Evolutionary conservation across 2,888 invertebrate genomes (phyloP).

Genomic region (Cartodere bifasciata): DNA sequence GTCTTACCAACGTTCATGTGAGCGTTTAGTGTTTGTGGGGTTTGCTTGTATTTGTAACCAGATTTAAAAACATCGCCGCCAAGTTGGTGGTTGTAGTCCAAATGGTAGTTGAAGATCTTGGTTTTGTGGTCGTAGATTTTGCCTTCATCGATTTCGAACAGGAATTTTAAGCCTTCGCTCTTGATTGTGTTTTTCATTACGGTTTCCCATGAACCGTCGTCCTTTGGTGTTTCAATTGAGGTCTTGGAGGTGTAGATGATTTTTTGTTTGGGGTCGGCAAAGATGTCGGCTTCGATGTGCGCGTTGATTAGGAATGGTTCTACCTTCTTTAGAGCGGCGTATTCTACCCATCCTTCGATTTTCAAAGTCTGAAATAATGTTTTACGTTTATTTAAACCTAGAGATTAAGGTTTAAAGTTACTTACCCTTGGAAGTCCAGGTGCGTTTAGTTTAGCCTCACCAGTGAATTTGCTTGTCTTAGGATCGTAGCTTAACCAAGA

Average conservation of each 20-base stretch:
- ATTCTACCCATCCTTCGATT: too few species aligned
- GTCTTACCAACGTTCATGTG: slow-evolving; percentile 35
- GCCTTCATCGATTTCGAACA: slow-evolving; percentile 20
- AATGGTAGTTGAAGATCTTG: slow-evolving; percentile 15
- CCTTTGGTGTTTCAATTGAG: slow-evolving; percentile 10
- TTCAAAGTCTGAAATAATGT: too few species aligned
- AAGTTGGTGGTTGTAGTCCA: slow-evolving; percentile 16
- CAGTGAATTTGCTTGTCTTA: slow-evolving; percentile 36
- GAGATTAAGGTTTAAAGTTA: neutral
- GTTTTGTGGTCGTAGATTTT: slow-evolving; percentile 14
- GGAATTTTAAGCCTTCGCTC: slow-evolving; percentile 33
- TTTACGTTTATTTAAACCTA: too few species aligned
- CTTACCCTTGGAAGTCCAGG: slow-evolving; percentile 50
- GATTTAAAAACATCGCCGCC: slow-evolving; percentile 23
- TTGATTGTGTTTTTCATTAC: slow-evolving; percentile 32
- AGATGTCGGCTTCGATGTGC: slow-evolving; percentile 44
- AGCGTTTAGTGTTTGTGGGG: slow-evolving; percentile 21
- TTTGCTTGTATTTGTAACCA: slow-evolving; percentile 15
- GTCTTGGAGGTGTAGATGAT: slow-evolving; percentile 32
- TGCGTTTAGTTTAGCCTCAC: slow-evolving; percentile 51
- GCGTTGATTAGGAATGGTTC: too few species aligned
- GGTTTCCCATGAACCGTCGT: slow-evolving; percentile 29
- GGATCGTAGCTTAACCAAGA: slow-evolving; percentile 42
- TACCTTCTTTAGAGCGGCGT: too few species aligned
- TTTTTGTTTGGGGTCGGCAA: slow-evolving; percentile 45